Conservation (phyloP, 2,888 invertebrate species). For the Nephrotoma appendiculata region DNA sequence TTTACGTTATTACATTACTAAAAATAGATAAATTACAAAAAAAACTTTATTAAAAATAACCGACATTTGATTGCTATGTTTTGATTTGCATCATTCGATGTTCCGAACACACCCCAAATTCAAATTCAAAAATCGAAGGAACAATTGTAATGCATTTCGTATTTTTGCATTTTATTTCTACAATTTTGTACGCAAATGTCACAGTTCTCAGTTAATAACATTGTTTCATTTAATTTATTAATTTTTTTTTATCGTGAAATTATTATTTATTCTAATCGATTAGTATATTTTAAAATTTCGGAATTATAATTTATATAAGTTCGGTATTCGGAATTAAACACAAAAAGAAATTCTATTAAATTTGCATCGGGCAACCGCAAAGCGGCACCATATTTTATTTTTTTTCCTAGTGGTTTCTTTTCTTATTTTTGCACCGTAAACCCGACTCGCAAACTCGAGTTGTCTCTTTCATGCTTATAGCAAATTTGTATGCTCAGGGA, state of each 20-base stretch:
- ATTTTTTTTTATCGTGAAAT: not conserved
- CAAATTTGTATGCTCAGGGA: not conserved
- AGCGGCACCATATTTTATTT: not conserved
- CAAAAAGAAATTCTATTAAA: not conserved
- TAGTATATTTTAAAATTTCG: not conserved
- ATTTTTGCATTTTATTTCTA: not conserved
- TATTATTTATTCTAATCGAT: not conserved
- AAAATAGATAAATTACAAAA: not conserved
- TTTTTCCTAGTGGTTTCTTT: not conserved
- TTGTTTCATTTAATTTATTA: not conserved
- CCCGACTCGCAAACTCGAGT: not conserved
- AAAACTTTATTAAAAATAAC: not conserved
- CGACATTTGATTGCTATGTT: not conserved
- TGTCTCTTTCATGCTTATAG: not conserved
- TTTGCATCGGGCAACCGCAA: not conserved
- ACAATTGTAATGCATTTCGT: not conserved
- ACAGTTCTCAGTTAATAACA: not conserved
- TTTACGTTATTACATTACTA: not conserved
- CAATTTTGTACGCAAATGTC: not conserved
- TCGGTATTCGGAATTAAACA: not conserved
- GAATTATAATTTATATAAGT: not conserved
- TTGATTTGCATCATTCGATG: not conserved
- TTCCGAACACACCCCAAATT: not conserved
- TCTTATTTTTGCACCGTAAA: not conserved
- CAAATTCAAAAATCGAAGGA: not conserved